A percentile compares a stretch with the other conserved stretches of the same genome.
phyloP scores from a whole-genome alignment of 2,888 invertebrate species.

The Resseliella maxima region DNA sequence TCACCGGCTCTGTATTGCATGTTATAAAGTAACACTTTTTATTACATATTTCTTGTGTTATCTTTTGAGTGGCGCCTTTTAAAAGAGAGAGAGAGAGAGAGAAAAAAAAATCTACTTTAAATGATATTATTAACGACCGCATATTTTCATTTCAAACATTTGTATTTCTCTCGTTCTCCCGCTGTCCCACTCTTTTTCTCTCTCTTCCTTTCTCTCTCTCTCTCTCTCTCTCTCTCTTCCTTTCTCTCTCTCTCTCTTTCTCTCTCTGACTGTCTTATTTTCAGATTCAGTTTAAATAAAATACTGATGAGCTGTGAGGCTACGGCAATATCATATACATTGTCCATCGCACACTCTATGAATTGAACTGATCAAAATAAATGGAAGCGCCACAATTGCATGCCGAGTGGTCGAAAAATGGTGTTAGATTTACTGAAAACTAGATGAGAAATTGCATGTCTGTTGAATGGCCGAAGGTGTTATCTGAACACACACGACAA shows the following conservation, averaged over 20 bases:
- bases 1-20: background rate
- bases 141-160: background rate
- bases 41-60: background rate
- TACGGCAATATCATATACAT: background rate
- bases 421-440: background rate
- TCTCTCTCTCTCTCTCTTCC: too few relatives aligned
- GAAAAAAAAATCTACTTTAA: background rate
- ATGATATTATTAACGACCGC: background rate
- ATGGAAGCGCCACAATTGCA: background rate
- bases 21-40: background rate
- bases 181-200: too few relatives aligned
- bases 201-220: too few relatives aligned
- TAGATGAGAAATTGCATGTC: background rate
- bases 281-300: too few relatives aligned
- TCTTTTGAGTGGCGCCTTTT: background rate
- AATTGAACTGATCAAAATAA: background rate
- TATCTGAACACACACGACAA: background rate
- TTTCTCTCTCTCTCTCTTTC: too few relatives aligned
- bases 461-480: background rate
- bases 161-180: background rate
- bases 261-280: too few relatives aligned
- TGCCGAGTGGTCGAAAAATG: background rate
- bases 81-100: too few relatives aligned
- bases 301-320: too few relatives aligned
- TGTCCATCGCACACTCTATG: background rate